These are phyloP conservation scores for Polypterus bichir DNA, from an alignment of 2,113 vertebrate genomes.

Conservation along the genomic window DNA sequence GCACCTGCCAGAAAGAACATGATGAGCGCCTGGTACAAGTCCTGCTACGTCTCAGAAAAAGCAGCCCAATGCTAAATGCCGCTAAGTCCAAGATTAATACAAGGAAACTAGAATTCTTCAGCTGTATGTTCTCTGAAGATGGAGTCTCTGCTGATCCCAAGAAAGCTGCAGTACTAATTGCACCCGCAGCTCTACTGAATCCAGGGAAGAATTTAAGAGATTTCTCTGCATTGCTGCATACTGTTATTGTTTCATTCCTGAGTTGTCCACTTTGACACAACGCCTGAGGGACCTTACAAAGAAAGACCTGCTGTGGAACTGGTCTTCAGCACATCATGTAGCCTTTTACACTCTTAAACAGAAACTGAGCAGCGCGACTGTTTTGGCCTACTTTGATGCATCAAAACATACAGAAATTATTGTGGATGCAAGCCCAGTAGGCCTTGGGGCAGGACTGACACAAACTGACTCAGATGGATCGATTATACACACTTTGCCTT, in stretches of 20 bases:
- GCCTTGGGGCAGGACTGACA: neutral
- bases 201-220: neutral
- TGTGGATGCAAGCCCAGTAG: neutral
- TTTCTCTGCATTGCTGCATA: neutral
- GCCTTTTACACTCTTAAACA: neutral
- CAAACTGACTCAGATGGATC: neutral
- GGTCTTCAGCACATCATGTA: neutral
- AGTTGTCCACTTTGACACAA: neutral
- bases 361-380: neutral
- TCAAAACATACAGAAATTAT: neutral
- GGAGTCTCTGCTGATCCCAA: neutral
- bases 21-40: constrained; percentile 5
- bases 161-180: neutral
- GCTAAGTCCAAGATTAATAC: neutral
- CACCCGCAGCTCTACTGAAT: neutral
- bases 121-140: too few relatives aligned
- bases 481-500: neutral
- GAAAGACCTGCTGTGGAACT: neutral
- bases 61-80: constrained; percentile 12
- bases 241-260: neutral
- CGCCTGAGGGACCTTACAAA: neutral
- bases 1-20: neutral
- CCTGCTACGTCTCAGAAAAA: constrained; percentile 17
- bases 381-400: neutral
- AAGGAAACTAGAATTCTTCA: too few relatives aligned